phyloP scores from a whole-genome alignment of 2,113 vertebrate species.

The Bos taurus region ARS-UCD2.0 NC_037336.1:10069501-10070000 shows the following conservation, averaged over 20 bases:
- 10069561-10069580: conserved; percentile 96
- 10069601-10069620: conserved; percentile 94
- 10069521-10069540: conserved; percentile 88
- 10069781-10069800: conserved; percentile 96
- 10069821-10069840: neutral
- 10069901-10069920: conserved; percentile 36
- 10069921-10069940: conserved; percentile 66
- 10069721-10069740: conserved; percentile 94
- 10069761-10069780: conserved; percentile 94
- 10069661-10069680: conserved; percentile 90
- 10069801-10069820: conserved; percentile 48
- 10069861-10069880: neutral
- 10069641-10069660: conserved; percentile 87
- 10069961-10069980: conserved; percentile 89
- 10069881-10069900: conserved; percentile 25
- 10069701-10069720: conserved; percentile 94
- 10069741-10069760: conserved; percentile 97
- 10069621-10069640: conserved; percentile 90
- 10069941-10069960: conserved; percentile 75
- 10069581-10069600: conserved; percentile 92
- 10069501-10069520: conserved; percentile 80
- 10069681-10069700: conserved; percentile 96
- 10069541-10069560: conserved; percentile 93
- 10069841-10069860: conserved; percentile 36
- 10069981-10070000: conserved; percentile 93